phyloP scores from a whole-genome alignment of 2,888 invertebrate genomes.

The Kuschelorhynchus macadamiae region DNA sequence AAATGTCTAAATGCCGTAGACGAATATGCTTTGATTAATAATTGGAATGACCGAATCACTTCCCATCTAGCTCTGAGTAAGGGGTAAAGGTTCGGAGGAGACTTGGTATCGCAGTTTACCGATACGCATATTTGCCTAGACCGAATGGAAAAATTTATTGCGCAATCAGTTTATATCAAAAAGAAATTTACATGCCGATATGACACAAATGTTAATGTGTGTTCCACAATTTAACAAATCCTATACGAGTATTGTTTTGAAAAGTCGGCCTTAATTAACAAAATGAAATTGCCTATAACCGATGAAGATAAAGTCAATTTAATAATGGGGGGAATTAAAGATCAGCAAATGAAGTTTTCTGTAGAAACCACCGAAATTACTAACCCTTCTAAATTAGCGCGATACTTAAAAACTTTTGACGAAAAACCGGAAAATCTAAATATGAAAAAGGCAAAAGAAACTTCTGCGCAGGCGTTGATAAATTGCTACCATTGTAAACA shows the following conservation, averaged over 20 bases:
- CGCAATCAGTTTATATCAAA: constrained; percentile 36
- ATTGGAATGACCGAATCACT: constrained; percentile 34
- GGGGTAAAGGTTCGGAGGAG: constrained; percentile 38
- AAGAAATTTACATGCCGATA: constrained; percentile 28
- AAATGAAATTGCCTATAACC: constrained; percentile 22
- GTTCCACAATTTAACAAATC: constrained; percentile 17
- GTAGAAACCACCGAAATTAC: constrained; percentile 21
- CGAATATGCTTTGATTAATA: constrained; percentile 41
- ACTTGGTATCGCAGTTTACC: constrained; percentile 44
- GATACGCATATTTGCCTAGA: constrained; percentile 39
- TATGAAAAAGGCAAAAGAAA: constrained; percentile 2
- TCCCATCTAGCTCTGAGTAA: constrained; percentile 42
- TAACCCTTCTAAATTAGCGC: constrained; percentile 24
- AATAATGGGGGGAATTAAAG: constrained; percentile 22
- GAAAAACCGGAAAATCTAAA: constrained; percentile 16
- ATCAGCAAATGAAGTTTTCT: constrained; percentile 19
- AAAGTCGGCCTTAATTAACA: constrained; percentile 17
- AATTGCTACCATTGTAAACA: constrained; percentile 5
- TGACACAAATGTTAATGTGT: constrained; percentile 21
- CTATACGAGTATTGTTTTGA: constrained; percentile 24
- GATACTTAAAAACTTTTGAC: constrained; percentile 20
- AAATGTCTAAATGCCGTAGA: constrained; percentile 43
- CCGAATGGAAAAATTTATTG: constrained; percentile 44
- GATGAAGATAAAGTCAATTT: constrained; percentile 19
- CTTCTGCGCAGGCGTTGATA: neutral